Conservation (phyloP, 1,140 invertebrate species). For the Acarapis woodi region DNA sequence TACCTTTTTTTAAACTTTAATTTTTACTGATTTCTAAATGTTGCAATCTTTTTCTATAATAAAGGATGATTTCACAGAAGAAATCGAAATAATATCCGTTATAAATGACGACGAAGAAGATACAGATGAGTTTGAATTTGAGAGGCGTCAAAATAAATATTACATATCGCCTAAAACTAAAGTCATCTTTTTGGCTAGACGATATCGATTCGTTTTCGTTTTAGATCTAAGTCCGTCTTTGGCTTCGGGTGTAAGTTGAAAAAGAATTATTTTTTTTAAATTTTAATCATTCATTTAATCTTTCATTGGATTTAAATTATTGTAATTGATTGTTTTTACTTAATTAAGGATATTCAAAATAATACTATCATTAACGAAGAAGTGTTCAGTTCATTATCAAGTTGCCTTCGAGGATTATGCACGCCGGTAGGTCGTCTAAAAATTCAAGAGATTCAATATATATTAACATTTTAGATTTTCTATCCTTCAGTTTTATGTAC, state of each 20-base stretch:
- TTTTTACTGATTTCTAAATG: too few species aligned
- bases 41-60: too few species aligned
- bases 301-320: too few species aligned
- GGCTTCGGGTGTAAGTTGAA: constrained; percentile 32
- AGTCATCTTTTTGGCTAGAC: constrained; percentile 23
- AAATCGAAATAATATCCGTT: constrained; percentile 31
- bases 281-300: constrained; percentile 1
- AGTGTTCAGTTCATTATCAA: constrained; percentile 19
- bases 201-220: constrained; percentile 39
- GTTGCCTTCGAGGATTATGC: constrained; percentile 10
- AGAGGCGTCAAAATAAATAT: constrained; percentile 25
- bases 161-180: constrained; percentile 23
- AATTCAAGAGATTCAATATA: constrained; percentile 7
- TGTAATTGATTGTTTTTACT: background rate
- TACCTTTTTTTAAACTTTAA: too few species aligned
- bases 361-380: constrained; percentile 36
- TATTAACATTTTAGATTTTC: constrained; percentile 12
- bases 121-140: constrained; percentile 20
- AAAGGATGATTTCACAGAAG: constrained; percentile 16
- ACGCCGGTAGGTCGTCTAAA: constrained; percentile 15
- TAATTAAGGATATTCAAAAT: constrained; percentile 27
- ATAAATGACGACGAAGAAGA: constrained; percentile 19
- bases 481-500: constrained; percentile 40
- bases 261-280: background rate
- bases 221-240: constrained; percentile 50